Conservation (phyloP, 2,113 vertebrate genomes). For the Ellobius talpinus region DNA sequence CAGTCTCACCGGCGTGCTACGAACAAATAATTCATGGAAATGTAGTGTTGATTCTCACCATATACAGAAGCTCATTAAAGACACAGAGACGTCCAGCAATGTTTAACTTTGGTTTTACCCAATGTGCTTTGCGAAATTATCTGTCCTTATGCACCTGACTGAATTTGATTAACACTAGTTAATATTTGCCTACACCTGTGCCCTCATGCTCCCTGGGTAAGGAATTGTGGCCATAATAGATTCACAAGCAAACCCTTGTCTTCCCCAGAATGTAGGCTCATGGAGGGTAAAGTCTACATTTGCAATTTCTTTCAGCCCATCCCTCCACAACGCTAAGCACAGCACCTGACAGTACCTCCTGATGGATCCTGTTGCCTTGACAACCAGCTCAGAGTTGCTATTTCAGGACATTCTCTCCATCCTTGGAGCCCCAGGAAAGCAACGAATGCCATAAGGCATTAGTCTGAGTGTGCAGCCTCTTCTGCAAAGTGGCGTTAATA, state of each 20-base stretch:
- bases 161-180: background rate
- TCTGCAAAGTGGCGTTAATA: constrained; percentile 67
- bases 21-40: background rate
- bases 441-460: constrained; percentile 74
- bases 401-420: constrained; percentile 75
- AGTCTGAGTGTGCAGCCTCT: constrained; percentile 43
- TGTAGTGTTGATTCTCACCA: too few relatives aligned
- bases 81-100: background rate
- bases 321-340: background rate
- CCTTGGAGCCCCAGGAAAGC: constrained; percentile 75
- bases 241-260: background rate
- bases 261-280: constrained; percentile 61
- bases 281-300: constrained; percentile 64
- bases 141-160: background rate
- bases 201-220: background rate
- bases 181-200: background rate
- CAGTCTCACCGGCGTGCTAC: background rate
- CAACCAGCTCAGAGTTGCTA: constrained; percentile 68
- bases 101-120: background rate
- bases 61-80: background rate
- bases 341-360: constrained; percentile 33
- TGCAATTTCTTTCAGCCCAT: background rate
- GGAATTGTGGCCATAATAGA: background rate
- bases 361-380: constrained; percentile 78
- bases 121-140: background rate